Base-by-base conservation (phyloP, 2,113 vertebrate species). In the Calcarius ornatus region DNA sequence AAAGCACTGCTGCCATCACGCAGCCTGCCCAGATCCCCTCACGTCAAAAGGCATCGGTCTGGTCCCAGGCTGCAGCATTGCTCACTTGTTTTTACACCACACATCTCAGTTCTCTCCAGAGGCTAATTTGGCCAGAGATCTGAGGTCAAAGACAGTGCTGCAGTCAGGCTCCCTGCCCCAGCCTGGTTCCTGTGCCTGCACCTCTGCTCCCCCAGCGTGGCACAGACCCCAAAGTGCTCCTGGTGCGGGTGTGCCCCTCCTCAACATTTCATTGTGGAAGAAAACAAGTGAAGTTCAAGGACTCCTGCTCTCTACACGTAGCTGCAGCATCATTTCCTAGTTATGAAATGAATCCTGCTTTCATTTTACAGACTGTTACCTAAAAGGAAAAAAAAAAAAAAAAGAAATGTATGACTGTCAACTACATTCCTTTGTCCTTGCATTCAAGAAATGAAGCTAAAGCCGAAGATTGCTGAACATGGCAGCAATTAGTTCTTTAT, bases 341-440 rank as follows among this genome's bases (percentile, higher is more conserved):
- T 87, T 91, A 56, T 69, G 38, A 94, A 92, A 91, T 94, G 65
- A 96, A 93, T 90, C 53, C 79, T 59, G 30, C 3, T 94, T 94
- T 83, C 57, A 88, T 88, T 90, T 30, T 78, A 60, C 43, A 86
- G 25, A 37, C 16, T 27, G 12, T 40, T 96, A 75, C 15, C 3
- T 61, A 33, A 35, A 38, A 56, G 17, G n/a, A n/a, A n/a, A 40
- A 35, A 31, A 25, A 51, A 51, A n/a, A 53, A 37, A 33, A 45
- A 42, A n/a, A 19, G 6, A n/a, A 60, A 65, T 7, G 7, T 3
- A 1, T 73, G 73, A 70, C 81, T 94, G 21, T 70, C 33, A 81
- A 56, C 8, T 51, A 37, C 31, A 30, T 92, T 88, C 14, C 2
- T 78, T 92, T 95, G 64, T 56, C 48, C 53, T 86, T 77, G 18